phyloP scores from a whole-genome alignment of 2,888 invertebrate species.

The Agrenia bidenticulata region DNA sequence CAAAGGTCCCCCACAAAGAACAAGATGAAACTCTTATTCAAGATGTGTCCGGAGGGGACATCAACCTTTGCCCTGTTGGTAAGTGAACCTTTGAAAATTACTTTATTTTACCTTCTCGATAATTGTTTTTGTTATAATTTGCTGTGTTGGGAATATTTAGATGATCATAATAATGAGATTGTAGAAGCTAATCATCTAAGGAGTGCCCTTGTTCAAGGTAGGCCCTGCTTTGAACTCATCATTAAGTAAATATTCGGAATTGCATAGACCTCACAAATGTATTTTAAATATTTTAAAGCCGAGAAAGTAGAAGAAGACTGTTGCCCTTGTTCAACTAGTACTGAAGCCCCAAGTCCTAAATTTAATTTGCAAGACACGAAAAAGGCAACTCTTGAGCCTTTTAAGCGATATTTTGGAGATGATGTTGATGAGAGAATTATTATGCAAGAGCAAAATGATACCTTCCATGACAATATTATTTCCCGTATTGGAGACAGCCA shows the following conservation, averaged over 20 bases:
- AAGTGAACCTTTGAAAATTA: constrained; percentile 4
- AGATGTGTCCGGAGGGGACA: not conserved
- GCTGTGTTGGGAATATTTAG: not conserved
- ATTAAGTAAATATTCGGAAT: too few relatives aligned
- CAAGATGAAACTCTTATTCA: not conserved
- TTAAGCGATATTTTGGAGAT: too few relatives aligned
- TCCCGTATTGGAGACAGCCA: constrained; percentile 30
- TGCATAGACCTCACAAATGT: too few relatives aligned
- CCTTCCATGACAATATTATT: constrained; percentile 34
- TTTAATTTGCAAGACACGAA: too few relatives aligned
- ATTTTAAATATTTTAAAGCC: constrained; percentile 23
- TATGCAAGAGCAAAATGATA: constrained; percentile 36
- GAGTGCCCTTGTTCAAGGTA: constrained; percentile 47
- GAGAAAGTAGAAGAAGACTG: constrained; percentile 31
- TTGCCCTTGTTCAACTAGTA: constrained; percentile 30
- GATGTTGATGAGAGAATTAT: constrained; percentile 17
- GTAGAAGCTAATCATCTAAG: constrained; percentile 43
- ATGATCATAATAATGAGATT: constrained; percentile 11
- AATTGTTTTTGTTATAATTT: constrained; percentile 14
- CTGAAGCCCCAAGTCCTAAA: constrained; percentile 19
- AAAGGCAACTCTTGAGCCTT: too few relatives aligned
- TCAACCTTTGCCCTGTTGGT: not conserved
- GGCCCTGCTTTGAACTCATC: too few relatives aligned
- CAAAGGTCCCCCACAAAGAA: not conserved
- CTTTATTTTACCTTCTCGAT: not conserved